These are phyloP conservation scores for Drosophila fuyamai DNA, from an alignment of 1,140 invertebrate genomes.

Conservation along the genomic window DNA sequence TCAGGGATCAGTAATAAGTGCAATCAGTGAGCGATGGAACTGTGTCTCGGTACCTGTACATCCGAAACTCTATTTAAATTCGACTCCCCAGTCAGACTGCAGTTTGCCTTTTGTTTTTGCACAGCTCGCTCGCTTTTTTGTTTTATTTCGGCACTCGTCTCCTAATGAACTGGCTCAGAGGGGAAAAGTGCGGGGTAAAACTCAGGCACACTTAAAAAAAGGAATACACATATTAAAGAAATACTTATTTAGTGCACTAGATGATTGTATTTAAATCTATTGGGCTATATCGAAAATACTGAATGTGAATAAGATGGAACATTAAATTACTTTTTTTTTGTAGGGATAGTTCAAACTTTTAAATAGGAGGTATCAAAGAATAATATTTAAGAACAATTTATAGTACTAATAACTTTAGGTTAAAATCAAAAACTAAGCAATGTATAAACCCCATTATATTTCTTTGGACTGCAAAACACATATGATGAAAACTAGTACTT, in stretches of 20 bases:
- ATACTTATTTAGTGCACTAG: neutral
- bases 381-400: too few species aligned
- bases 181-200: neutral
- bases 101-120: constrained; percentile 57
- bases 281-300: too few species aligned
- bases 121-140: constrained; percentile 47
- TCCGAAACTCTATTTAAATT: constrained; percentile 8
- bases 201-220: neutral
- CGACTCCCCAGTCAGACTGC: constrained; percentile 24
- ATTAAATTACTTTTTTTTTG: too few species aligned
- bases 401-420: too few species aligned
- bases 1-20: constrained; percentile 73
- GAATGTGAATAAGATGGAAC: too few species aligned
- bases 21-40: constrained; percentile 59
- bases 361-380: too few species aligned
- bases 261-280: too few species aligned
- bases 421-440: too few species aligned
- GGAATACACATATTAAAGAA: neutral
- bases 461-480: too few species aligned
- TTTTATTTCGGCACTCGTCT: constrained; percentile 70
- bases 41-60: constrained; percentile 8
- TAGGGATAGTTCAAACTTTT: too few species aligned
- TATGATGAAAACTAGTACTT: too few species aligned
- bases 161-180: constrained; percentile 69
- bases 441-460: too few species aligned